A percentile compares a stretch with the other conserved stretches of the same genome.
phyloP scores from a whole-genome alignment of 2,888 invertebrate species.

The Melanargia galathea region DNA sequence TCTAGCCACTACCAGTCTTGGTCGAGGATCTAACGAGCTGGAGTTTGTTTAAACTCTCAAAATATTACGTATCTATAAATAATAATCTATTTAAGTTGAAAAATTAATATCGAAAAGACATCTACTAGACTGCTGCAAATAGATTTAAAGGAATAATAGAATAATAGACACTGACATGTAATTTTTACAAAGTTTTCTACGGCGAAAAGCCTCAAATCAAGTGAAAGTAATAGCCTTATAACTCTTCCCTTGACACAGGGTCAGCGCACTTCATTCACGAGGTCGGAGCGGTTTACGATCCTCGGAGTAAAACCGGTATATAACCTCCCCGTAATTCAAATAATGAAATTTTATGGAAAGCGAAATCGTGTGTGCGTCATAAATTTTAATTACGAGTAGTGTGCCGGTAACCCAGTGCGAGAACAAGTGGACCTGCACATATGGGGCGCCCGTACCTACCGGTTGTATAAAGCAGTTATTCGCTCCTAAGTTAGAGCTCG shows the following conservation, averaged over 20 bases:
- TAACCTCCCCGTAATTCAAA: background rate
- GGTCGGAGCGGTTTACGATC: slow-evolving; percentile 16
- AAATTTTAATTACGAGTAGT: slow-evolving; percentile 31
- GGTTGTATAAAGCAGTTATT: too few species aligned
- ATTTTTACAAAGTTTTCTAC: too few species aligned
- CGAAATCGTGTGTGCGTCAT: slow-evolving; percentile 27
- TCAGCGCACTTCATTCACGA: slow-evolving; percentile 10
- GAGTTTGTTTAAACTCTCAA: too few species aligned
- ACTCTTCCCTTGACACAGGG: slow-evolving; percentile 14
- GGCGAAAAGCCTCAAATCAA: background rate
- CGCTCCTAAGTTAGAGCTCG: too few species aligned
- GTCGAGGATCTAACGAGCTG: too few species aligned
- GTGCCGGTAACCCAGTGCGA: slow-evolving; percentile 17
- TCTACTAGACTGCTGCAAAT: too few species aligned
- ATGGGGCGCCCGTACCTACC: background rate
- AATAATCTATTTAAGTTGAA: too few species aligned
- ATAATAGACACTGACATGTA: too few species aligned
- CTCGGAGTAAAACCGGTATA: background rate
- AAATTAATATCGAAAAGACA: too few species aligned
- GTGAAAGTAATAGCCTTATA: slow-evolving; percentile 17
- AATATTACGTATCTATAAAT: too few species aligned
- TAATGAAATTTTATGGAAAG: slow-evolving; percentile 34
- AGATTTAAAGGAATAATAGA: too few species aligned
- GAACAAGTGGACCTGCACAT: background rate
- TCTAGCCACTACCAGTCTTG: too few species aligned